These are phyloP conservation scores for Sorex fumeus DNA, from an alignment of 2,113 vertebrate species.

Conservation along the genomic window DNA sequence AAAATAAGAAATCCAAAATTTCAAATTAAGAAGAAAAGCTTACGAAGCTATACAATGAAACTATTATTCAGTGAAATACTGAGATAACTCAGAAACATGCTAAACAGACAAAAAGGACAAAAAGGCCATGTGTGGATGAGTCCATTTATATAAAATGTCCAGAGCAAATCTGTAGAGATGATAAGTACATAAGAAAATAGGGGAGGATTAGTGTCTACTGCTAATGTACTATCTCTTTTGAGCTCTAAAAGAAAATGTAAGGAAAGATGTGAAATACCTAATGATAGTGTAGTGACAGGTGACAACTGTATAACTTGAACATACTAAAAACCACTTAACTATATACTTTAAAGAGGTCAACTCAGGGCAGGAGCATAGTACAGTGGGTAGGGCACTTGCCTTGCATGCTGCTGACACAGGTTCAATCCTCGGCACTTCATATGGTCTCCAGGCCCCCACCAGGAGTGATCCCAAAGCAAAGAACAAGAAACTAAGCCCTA, in stretches of 20 bases:
- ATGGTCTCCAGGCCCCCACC: no score
- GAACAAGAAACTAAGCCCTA: no score
- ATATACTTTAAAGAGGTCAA: conserved; percentile 18
- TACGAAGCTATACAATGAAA: background rate
- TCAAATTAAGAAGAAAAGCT: conserved; percentile 36
- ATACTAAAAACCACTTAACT: conserved; percentile 13
- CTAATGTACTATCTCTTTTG: conserved; percentile 21
- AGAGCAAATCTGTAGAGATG: conserved; percentile 21
- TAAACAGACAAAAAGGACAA: conserved; percentile 41
- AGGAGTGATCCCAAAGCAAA: no score
- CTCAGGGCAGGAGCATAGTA: no score
- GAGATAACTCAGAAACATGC: conserved; percentile 1
- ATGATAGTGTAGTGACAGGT: background rate
- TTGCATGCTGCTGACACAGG: no score
- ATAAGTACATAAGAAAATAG: background rate
- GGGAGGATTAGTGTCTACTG: background rate
- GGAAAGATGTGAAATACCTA: conserved; percentile 32
- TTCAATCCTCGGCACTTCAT: no score
- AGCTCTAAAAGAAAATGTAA: no score
- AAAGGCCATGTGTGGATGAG: background rate
- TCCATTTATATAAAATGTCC: conserved; percentile 35
- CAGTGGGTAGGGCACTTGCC: no score
- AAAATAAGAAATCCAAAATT: conserved; percentile 45
- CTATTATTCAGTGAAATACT: background rate
- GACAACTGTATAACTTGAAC: background rate